These are phyloP conservation scores for Tinea semifulvella DNA, from an alignment of 2,888 invertebrate genomes.

Conservation along the genomic window DNA sequence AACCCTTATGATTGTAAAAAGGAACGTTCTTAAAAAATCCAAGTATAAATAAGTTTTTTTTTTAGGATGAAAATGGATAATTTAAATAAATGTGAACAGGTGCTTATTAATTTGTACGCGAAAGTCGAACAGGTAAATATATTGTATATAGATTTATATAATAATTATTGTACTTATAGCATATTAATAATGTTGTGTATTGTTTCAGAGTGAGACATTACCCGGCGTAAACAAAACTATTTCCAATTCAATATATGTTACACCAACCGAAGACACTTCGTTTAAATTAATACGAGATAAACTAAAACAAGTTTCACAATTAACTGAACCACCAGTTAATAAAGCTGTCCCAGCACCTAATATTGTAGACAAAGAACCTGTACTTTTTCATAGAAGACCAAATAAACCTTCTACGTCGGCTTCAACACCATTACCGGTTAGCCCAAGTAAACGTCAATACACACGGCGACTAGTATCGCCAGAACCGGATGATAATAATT, in stretches of 20 bases:
- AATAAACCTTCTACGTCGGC: conserved; percentile 30
- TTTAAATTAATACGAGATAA: neutral
- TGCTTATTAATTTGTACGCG: conserved; percentile 70
- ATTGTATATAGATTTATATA: neutral
- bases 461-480: conserved; percentile 54
- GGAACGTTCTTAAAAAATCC: no score
- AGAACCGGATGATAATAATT: conserved; percentile 24
- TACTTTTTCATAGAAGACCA: conserved; percentile 51
- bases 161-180: neutral
- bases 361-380: conserved; percentile 38
- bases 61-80: conserved; percentile 75
- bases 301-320: conserved; percentile 3
- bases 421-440: conserved; percentile 17
- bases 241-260: conserved; percentile 22
- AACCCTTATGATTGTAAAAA: no score
- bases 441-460: conserved; percentile 34
- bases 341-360: conserved; percentile 24
- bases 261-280: conserved; percentile 28
- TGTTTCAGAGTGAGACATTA: conserved; percentile 39
- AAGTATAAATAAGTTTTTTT: no score
- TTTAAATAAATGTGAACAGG: conserved; percentile 73
- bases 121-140: conserved; percentile 71
- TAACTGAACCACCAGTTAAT: neutral
- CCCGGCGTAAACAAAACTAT: conserved; percentile 28
- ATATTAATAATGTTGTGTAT: conserved; percentile 13